Conservation (phyloP, 2,888 invertebrate species). For the Drosophila multiciliata region DNA sequence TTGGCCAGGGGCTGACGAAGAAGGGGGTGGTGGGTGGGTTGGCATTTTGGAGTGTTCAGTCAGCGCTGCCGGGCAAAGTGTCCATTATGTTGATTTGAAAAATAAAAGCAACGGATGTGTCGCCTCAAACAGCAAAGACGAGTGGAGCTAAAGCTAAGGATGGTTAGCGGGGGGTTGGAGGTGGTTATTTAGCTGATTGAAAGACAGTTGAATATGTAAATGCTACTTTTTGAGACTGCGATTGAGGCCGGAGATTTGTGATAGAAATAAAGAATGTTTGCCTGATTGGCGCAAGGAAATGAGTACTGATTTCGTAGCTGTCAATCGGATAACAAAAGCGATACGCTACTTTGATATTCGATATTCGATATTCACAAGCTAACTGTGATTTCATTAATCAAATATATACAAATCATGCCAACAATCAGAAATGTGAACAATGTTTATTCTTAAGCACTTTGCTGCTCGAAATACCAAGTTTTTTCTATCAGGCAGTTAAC, state of each 20-base stretch:
- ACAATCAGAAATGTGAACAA: background rate
- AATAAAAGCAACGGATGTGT: constrained; percentile 70
- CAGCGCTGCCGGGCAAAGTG: constrained; percentile 74
- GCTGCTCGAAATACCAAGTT: constrained; percentile 51
- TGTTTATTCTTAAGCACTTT: background rate
- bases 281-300: constrained; percentile 5
- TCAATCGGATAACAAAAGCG: constrained; percentile 56
- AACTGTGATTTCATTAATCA: background rate
- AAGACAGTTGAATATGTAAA: constrained; percentile 64
- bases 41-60: background rate
- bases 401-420: background rate
- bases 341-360: constrained; percentile 34
- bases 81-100: constrained; percentile 81
- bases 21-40: background rate
- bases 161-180: background rate
- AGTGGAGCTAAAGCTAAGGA: background rate
- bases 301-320: constrained; percentile 48
- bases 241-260: constrained; percentile 43
- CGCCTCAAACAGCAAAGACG: constrained; percentile 53
- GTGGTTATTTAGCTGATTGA: constrained; percentile 72
- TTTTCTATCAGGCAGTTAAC: background rate
- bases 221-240: constrained; percentile 12
- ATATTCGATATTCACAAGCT: constrained; percentile 30
- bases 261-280: constrained; percentile 34
- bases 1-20: background rate